These are phyloP conservation scores for Fukomys damarensis DNA, from an alignment of 2,113 vertebrate genomes.

Conservation along the genomic window DNA sequence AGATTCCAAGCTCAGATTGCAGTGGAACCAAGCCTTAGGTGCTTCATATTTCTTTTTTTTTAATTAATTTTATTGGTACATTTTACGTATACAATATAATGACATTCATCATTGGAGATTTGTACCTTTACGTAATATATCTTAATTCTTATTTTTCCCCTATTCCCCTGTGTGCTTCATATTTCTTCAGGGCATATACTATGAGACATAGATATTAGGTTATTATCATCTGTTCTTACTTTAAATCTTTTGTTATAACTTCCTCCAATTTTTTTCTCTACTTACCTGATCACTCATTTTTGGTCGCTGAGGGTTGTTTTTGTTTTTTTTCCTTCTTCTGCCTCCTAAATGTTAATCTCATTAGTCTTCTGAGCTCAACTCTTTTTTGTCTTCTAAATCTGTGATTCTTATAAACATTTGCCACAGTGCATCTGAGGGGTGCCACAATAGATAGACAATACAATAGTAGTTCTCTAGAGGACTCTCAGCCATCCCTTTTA, in stretches of 20 bases:
- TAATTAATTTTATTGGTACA: too few species aligned
- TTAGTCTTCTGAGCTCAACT: background rate
- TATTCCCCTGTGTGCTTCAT: too few species aligned
- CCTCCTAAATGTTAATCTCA: background rate
- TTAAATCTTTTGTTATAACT: background rate
- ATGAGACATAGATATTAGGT: background rate
- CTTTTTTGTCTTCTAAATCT: background rate
- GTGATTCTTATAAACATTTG: conserved; percentile 34
- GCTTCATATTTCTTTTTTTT: background rate
- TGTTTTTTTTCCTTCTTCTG: background rate
- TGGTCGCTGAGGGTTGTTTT: background rate
- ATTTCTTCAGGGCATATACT: background rate
- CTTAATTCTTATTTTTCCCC: too few species aligned
- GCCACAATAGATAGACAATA: background rate
- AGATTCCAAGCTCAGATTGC: background rate
- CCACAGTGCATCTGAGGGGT: background rate
- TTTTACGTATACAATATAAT: too few species aligned
- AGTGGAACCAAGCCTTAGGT: background rate
- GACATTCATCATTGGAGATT: too few species aligned
- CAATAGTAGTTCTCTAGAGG: background rate
- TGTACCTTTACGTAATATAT: too few species aligned
- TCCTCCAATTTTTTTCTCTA: background rate
- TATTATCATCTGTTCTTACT: background rate
- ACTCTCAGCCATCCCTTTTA: background rate
- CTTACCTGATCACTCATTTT: background rate